Conservation (phyloP, 2,888 invertebrate species). For the Electrophaes corylata region DNA sequence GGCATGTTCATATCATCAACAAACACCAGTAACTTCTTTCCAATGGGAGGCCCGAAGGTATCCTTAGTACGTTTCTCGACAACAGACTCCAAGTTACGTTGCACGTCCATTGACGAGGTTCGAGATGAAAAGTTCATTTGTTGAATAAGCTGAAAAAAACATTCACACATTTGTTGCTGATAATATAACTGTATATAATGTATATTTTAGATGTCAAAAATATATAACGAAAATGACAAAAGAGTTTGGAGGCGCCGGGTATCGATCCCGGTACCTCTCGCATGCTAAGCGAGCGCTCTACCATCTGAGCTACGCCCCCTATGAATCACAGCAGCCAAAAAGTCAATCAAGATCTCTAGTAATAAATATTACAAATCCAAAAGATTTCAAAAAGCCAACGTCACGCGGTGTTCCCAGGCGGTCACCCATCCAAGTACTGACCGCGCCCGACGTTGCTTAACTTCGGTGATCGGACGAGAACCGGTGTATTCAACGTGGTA, state of each 20-base stretch:
- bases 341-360: not conserved
- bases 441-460: slow-evolving; percentile 76
- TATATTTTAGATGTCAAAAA: no score
- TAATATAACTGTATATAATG: no score
- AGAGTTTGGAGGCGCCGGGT: slow-evolving; percentile 80
- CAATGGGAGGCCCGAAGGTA: slow-evolving; percentile 94
- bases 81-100: slow-evolving; percentile 92
- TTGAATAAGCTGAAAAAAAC: slow-evolving; percentile 85
- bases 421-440: slow-evolving; percentile 70
- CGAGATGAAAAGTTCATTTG: slow-evolving; percentile 96
- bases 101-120: slow-evolving; percentile 95
- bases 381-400: slow-evolving; percentile 54
- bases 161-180: not conserved
- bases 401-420: slow-evolving; percentile 65
- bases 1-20: slow-evolving; percentile 99
- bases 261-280: slow-evolving; percentile 85
- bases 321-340: not conserved
- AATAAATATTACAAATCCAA: not conserved
- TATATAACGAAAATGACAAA: slow-evolving; percentile 2
- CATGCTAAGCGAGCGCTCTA: slow-evolving; percentile 85
- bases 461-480: slow-evolving; percentile 79
- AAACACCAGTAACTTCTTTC: slow-evolving; percentile 94
- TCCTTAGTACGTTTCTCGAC: slow-evolving; percentile 96
- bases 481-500: slow-evolving; percentile 49
- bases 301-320: slow-evolving; percentile 85